These are phyloP conservation scores for Drosophila ogumai DNA, from an alignment of 1,140 invertebrate genomes.

Conservation along the genomic window DNA sequence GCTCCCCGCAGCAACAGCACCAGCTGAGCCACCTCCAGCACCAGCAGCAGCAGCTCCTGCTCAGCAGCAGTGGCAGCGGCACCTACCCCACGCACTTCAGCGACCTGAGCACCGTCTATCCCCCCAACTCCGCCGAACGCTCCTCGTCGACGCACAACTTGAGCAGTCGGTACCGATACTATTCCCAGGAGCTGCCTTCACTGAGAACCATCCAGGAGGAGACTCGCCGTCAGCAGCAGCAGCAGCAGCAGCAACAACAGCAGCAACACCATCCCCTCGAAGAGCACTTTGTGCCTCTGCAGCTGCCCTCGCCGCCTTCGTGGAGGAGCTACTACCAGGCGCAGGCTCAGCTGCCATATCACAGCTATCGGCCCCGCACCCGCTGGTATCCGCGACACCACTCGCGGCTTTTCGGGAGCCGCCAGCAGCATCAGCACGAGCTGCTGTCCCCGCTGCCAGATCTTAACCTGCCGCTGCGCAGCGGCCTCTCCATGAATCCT, in stretches of 20 bases:
- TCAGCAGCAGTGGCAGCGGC: slow-evolving; percentile 27
- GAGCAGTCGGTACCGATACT: slow-evolving; percentile 87
- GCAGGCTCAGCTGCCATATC: slow-evolving; percentile 84
- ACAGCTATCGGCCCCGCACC: slow-evolving; percentile 85
- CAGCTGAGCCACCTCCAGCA: slow-evolving; percentile 41
- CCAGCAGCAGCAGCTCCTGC: slow-evolving; percentile 85
- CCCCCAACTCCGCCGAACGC: slow-evolving; percentile 91
- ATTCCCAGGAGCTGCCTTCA: slow-evolving; percentile 91
- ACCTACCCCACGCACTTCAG: slow-evolving; percentile 89
- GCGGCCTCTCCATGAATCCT: slow-evolving; percentile 58
- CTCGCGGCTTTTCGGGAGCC: slow-evolving; percentile 87
- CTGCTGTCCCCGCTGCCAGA: slow-evolving; percentile 87
- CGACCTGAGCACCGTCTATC: slow-evolving; percentile 94
- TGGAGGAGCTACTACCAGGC: slow-evolving; percentile 84
- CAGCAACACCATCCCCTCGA: slow-evolving; percentile 52
- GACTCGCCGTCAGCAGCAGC: slow-evolving; percentile 81
- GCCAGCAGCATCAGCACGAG: slow-evolving; percentile 88
- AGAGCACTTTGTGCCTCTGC: slow-evolving; percentile 87
- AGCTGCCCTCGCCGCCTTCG: slow-evolving; percentile 86
- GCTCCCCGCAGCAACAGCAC: slow-evolving; percentile 87
- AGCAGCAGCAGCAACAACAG: slow-evolving; percentile 31
- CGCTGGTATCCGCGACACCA: slow-evolving; percentile 87
- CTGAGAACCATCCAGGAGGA: slow-evolving; percentile 91
- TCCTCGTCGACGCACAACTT: slow-evolving; percentile 88
- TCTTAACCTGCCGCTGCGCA: slow-evolving; percentile 75